phyloP scores from a whole-genome alignment of 2,113 vertebrate species.

The Rhodinocichla rosea region DNA sequence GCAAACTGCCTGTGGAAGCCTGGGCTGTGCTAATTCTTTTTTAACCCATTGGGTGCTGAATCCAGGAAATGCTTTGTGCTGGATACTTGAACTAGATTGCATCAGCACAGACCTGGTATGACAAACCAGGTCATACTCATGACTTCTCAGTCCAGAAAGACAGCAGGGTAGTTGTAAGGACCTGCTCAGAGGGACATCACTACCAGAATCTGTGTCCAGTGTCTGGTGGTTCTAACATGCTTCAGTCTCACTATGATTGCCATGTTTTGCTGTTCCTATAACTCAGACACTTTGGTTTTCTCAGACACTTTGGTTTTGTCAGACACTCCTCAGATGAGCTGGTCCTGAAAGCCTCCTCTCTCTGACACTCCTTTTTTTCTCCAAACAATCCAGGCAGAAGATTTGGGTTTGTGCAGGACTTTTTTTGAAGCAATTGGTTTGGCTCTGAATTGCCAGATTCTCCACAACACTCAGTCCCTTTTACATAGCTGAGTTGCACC shows the following conservation, averaged over 20 bases:
- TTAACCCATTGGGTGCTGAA: neutral
- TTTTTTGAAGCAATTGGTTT: neutral
- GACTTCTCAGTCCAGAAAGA: neutral
- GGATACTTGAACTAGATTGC: neutral
- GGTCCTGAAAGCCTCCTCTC: neutral
- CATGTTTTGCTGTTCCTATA: neutral
- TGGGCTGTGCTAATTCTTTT: neutral
- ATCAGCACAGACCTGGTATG: neutral
- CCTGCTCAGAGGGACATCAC: neutral
- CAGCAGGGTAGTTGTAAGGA: neutral
- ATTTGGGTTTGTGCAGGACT: neutral
- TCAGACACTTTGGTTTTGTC: neutral
- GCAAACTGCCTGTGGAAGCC: neutral
- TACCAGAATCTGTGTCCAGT: neutral
- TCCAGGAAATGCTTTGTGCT: neutral
- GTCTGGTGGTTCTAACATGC: neutral
- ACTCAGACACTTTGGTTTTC: neutral
- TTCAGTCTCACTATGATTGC: neutral
- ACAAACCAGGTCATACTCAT: too few species aligned
- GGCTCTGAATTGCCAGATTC: neutral
- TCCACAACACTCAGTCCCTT: rapidly evolving
- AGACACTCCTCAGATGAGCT: neutral
- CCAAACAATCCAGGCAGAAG: neutral
- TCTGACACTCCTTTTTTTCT: neutral
- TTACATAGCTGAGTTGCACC: neutral